phyloP scores from a whole-genome alignment of 2,888 invertebrate species.

The Timema podura region DNA sequence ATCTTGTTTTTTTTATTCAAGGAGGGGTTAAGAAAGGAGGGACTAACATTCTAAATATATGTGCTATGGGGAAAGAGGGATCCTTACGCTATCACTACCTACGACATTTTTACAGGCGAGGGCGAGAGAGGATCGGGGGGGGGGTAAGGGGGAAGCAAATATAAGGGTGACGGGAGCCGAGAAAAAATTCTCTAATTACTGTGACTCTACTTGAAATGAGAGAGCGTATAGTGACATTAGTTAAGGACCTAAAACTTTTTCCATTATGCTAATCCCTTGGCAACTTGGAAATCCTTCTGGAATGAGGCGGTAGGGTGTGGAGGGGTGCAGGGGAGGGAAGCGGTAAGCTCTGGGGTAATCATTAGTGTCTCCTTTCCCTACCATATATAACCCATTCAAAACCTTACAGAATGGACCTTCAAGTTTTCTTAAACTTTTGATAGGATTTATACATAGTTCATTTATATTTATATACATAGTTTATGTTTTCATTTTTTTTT shows the following conservation, averaged over 20 bases:
- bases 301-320: constrained; percentile 10
- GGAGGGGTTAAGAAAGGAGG: too few relatives aligned
- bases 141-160: neutral
- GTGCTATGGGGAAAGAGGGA: too few relatives aligned
- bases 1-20: too few relatives aligned
- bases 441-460: too few relatives aligned
- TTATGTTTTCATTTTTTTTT: too few relatives aligned
- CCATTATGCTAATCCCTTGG: constrained; percentile 32
- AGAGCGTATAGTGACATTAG: constrained; percentile 26
- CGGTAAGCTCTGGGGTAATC: constrained; percentile 28
- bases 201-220: constrained; percentile 28
- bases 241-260: constrained; percentile 31
- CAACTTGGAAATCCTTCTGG: constrained; percentile 22
- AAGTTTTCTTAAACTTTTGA: too few relatives aligned
- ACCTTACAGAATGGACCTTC: too few relatives aligned
- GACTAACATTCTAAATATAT: too few relatives aligned
- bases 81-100: too few relatives aligned
- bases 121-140: too few relatives aligned
- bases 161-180: constrained; percentile 15
- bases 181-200: constrained; percentile 31
- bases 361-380: constrained; percentile 21
- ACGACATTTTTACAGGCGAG: too few relatives aligned
- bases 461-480: too few relatives aligned
- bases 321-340: neutral
- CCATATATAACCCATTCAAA: constrained; percentile 10